Conservation (phyloP, 2,888 invertebrate species). For the Calameuta pallipes region DNA sequence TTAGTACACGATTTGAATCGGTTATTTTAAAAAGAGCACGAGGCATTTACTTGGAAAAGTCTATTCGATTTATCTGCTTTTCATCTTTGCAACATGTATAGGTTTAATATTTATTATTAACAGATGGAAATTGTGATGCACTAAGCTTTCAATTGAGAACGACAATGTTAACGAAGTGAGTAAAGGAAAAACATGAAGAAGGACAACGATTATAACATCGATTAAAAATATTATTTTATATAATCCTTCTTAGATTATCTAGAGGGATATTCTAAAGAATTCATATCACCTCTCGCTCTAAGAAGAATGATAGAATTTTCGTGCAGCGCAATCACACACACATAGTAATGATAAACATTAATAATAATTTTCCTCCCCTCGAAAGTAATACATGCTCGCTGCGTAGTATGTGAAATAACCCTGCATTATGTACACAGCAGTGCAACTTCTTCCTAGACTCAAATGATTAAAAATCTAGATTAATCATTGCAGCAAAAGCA, state of each 20-base stretch:
- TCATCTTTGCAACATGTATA: not conserved
- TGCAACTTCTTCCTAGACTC: not conserved
- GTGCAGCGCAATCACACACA: slow-evolving; percentile 44
- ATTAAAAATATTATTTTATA: not conserved
- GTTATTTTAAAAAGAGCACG: slow-evolving; percentile 65
- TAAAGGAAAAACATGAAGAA: not conserved
- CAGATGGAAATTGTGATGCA: not conserved
- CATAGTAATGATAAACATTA: slow-evolving; percentile 19
- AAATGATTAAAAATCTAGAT: not conserved
- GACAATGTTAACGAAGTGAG: not conserved
- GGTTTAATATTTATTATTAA: not conserved
- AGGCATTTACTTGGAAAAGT: slow-evolving; percentile 29
- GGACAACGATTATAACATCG: not conserved
- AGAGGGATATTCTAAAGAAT: not conserved
- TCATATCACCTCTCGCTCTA: not conserved
- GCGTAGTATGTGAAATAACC: not conserved
- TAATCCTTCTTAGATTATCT: not conserved
- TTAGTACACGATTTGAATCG: slow-evolving; percentile 44
- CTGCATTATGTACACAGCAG: not conserved
- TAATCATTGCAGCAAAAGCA: not conserved
- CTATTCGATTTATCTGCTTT: not conserved
- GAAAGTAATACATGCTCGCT: not conserved
- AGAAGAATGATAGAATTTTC: not conserved
- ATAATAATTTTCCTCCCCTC: slow-evolving; percentile 5
- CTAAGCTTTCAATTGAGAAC: not conserved